Evolutionary conservation across 2,888 invertebrate genomes (phyloP).

Genomic region (Dysmachus trigonus): DNA sequence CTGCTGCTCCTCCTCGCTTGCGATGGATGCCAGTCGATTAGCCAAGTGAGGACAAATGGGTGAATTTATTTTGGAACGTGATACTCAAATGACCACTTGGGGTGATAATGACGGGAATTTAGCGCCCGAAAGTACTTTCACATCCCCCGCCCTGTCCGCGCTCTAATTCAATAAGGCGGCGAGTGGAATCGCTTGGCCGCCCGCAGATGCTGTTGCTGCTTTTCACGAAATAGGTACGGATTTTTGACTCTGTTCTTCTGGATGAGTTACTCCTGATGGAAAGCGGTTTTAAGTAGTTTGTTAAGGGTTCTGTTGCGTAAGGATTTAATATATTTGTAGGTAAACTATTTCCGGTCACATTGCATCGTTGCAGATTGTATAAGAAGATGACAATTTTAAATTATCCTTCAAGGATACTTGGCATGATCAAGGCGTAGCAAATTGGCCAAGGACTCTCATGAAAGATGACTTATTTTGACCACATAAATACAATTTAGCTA

Average conservation of each 20-base stretch:
- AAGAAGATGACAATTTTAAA: no score
- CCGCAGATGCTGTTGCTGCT: background rate
- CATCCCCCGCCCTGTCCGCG: background rate
- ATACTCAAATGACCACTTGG: slow-evolving; percentile 36
- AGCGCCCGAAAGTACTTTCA: slow-evolving; percentile 32
- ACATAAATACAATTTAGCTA: no score
- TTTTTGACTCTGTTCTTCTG: background rate
- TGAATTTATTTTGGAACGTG: slow-evolving; percentile 40
- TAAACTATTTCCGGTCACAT: background rate
- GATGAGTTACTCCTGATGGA: background rate
- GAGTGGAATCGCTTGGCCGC: background rate
- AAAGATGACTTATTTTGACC: no score
- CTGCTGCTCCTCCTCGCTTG: background rate
- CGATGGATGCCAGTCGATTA: slow-evolving; percentile 40
- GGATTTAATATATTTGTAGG: background rate
- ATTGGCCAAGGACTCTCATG: no score
- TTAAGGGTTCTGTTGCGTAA: background rate
- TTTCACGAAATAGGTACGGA: background rate
- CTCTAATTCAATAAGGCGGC: slow-evolving; percentile 22
- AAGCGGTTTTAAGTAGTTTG: background rate
- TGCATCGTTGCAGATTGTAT: no score
- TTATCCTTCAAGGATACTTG: no score
- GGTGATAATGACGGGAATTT: slow-evolving; percentile 39
- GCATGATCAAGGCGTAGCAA: no score
- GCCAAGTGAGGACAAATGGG: slow-evolving; percentile 41